Evolutionary conservation across 2,888 invertebrate genomes (phyloP).

Genomic region (Sphaerophoria rueppellii): DNA sequence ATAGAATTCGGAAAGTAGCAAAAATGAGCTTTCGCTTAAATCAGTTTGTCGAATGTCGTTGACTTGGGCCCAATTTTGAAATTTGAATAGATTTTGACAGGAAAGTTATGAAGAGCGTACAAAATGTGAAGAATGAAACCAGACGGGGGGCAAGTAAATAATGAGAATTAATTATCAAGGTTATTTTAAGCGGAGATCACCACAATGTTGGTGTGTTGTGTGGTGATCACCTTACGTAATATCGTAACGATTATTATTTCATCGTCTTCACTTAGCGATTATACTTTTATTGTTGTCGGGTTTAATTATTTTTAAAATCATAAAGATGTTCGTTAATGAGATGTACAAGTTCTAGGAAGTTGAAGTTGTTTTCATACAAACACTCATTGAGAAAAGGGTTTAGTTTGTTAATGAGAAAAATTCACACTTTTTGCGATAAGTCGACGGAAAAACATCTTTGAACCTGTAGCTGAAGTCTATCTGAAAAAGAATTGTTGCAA

Average conservation of each 20-base stretch:
- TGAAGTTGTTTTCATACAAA: neutral
- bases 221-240: slow-evolving; percentile 57
- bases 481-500: too few relatives aligned
- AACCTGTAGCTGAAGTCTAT: too few relatives aligned
- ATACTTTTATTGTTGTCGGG: slow-evolving; percentile 45
- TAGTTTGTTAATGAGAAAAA: too few relatives aligned
- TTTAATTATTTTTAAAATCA: slow-evolving; percentile 64
- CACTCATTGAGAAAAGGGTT: too few relatives aligned
- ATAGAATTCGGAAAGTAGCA: neutral
- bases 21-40: too few relatives aligned
- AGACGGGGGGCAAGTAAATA: slow-evolving; percentile 4
- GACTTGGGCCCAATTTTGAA: neutral
- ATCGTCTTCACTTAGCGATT: slow-evolving; percentile 33
- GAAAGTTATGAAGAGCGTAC: neutral
- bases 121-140: too few relatives aligned
- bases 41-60: too few relatives aligned
- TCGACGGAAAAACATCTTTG: too few relatives aligned
- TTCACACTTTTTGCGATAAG: too few relatives aligned
- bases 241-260: slow-evolving; percentile 50
- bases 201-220: slow-evolving; percentile 1
- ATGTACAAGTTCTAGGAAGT: neutral
- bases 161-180: slow-evolving; percentile 62
- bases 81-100: neutral
- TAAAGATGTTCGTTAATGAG: slow-evolving; percentile 54
- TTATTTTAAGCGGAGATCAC: slow-evolving; percentile 47